These are phyloP conservation scores for Nasonia giraulti DNA, from an alignment of 1,140 invertebrate genomes.

Conservation along the genomic window DNA sequence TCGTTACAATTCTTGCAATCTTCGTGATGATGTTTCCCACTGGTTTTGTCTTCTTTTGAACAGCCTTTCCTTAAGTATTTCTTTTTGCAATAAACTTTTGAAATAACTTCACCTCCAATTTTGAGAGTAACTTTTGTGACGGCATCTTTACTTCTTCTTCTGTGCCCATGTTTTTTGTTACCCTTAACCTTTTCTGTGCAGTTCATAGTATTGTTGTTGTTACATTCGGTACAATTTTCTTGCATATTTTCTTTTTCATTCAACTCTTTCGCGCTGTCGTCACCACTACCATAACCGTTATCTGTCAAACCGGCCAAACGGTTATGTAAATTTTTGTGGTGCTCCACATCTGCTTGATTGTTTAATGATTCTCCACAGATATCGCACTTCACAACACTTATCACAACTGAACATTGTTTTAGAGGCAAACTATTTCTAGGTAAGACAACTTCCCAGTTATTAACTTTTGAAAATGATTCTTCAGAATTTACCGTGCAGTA, in stretches of 20 bases:
- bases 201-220: neutral
- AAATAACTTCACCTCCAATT: conserved; percentile 54
- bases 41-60: neutral
- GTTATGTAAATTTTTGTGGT: conserved; percentile 27
- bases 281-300: neutral
- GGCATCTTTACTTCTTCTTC: conserved; percentile 10
- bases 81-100: conserved; percentile 47
- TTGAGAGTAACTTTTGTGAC: conserved; percentile 51
- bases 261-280: neutral
- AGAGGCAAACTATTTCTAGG: conserved; percentile 13
- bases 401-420: conserved; percentile 58
- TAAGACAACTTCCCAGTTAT: neutral
- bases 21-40: neutral
- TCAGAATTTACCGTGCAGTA: neutral
- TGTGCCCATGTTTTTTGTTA: neutral
- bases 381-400: conserved; percentile 54
- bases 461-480: neutral
- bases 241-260: neutral
- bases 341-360: neutral
- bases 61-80: conserved; percentile 55
- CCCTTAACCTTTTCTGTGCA: neutral
- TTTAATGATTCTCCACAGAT: conserved; percentile 50
- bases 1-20: neutral
- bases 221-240: neutral
- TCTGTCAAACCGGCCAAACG: neutral